Conservation (phyloP, 2,113 vertebrate genomes). For the Centropus bengalensis region DNA sequence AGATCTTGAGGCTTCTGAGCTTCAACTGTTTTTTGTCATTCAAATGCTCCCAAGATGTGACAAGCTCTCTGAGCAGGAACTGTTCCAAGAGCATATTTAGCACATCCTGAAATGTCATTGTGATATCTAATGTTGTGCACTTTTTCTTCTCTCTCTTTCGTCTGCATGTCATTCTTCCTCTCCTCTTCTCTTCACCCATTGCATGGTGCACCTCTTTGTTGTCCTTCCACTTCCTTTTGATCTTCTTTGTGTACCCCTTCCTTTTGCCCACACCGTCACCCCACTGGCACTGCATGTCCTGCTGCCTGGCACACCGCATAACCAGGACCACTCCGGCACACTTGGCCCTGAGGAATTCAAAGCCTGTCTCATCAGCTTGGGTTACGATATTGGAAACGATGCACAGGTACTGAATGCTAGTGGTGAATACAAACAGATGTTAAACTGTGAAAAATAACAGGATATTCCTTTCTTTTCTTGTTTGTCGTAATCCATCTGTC, state of each 20-base stretch:
- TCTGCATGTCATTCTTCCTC: slow-evolving; percentile 73
- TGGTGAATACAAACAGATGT: slow-evolving; percentile 72
- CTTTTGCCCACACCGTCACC: slow-evolving; percentile 54
- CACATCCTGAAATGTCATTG: slow-evolving; percentile 65
- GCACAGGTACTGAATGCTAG: slow-evolving; percentile 91
- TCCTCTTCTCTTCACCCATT: slow-evolving; percentile 71
- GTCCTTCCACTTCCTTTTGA: slow-evolving; percentile 23
- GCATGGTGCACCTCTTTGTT: slow-evolving; percentile 81
- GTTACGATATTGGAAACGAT: slow-evolving; percentile 99
- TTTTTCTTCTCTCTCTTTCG: slow-evolving; percentile 73
- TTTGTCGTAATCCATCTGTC: slow-evolving; percentile 69
- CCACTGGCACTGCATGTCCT: slow-evolving; percentile 75
- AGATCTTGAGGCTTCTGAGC: slow-evolving; percentile 42
- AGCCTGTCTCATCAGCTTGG: slow-evolving; percentile 99
- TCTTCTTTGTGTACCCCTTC: slow-evolving; percentile 5
- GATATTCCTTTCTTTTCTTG: slow-evolving; percentile 77
- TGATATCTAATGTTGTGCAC: slow-evolving; percentile 82
- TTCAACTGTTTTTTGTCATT: slow-evolving; percentile 43
- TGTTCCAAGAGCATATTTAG: slow-evolving; percentile 70
- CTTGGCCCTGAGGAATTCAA: slow-evolving; percentile 99
- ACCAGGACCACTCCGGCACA: slow-evolving; percentile 98
- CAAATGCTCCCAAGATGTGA: slow-evolving; percentile 33
- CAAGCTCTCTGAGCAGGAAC: slow-evolving; percentile 57
- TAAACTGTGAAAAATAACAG: slow-evolving; percentile 77
- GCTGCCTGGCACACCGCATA: slow-evolving; percentile 86